Evolutionary conservation across 2,113 vertebrate species (phyloP).

Genomic region (Myrmecobius fasciatus): DNA sequence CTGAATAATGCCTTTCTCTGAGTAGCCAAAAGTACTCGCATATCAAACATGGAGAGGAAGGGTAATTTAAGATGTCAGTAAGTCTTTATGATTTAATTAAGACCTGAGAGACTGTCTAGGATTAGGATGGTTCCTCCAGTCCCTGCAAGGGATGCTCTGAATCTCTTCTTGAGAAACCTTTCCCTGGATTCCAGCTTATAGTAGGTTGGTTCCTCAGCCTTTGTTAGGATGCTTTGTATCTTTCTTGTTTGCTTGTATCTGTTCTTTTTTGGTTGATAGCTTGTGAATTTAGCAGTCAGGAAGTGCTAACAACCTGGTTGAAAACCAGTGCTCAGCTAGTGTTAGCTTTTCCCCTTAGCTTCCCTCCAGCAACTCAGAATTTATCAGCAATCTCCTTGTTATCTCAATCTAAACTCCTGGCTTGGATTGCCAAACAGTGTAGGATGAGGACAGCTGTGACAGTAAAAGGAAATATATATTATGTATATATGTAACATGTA

Average conservation of each 20-base stretch:
- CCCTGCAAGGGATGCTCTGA: no score
- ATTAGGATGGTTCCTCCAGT: neutral
- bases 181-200: neutral
- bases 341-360: neutral
- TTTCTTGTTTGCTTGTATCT: constrained; percentile 12
- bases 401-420: neutral
- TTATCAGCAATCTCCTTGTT: constrained; percentile 10
- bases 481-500: no score
- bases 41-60: constrained; percentile 43
- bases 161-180: neutral
- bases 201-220: constrained; percentile 26
- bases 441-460: neutral
- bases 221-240: constrained; percentile 15
- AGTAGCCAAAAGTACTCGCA: constrained; percentile 17
- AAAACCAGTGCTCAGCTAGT: constrained; percentile 19
- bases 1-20: constrained; percentile 70
- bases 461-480: neutral
- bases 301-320: constrained; percentile 27
- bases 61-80: constrained; percentile 11
- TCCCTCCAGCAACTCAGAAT: neutral
- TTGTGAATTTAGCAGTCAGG: constrained; percentile 10
- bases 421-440: neutral
- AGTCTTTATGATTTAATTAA: constrained; percentile 34
- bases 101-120: neutral
- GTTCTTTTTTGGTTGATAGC: constrained; percentile 28